Conservation (phyloP, 1,140 invertebrate species). For the Aporrectodea caliginosa region DNA sequence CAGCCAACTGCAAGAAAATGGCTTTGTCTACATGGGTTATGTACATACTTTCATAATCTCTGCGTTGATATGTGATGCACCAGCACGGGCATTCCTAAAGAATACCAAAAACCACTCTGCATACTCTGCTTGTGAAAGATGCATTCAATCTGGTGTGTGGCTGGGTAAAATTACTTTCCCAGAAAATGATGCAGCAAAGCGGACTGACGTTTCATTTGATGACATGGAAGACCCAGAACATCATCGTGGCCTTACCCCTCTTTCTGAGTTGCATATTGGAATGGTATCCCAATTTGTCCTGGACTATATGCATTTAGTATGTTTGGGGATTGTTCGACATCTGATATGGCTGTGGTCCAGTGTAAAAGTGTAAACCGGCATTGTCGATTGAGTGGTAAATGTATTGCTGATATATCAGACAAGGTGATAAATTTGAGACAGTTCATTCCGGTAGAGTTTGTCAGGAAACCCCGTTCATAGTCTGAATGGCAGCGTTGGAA, state of each 20-base stretch:
- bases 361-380: not conserved
- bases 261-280: conserved; percentile 31
- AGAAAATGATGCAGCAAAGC: conserved; percentile 16
- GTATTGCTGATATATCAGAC: not conserved
- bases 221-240: conserved; percentile 32
- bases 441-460: conserved; percentile 46
- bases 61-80: conserved; percentile 23
- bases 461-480: conserved; percentile 47
- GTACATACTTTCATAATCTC: not conserved
- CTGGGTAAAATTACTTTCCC: conserved; percentile 35
- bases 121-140: conserved; percentile 21
- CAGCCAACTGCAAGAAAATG: not conserved
- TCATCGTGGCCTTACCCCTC: conserved; percentile 28
- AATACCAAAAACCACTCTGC: not conserved
- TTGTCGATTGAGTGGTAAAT: not conserved
- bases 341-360: not conserved
- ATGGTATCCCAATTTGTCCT: conserved; percentile 39
- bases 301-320: conserved; percentile 50
- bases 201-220: conserved; percentile 40
- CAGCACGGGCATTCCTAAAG: conserved; percentile 19
- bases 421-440: not conserved
- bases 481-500: conserved; percentile 50
- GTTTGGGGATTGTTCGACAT: conserved; percentile 41
- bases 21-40: not conserved
- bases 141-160: not conserved